These are phyloP conservation scores for Tachina fera DNA, from an alignment of 2,888 invertebrate species.

Conservation along the genomic window DNA sequence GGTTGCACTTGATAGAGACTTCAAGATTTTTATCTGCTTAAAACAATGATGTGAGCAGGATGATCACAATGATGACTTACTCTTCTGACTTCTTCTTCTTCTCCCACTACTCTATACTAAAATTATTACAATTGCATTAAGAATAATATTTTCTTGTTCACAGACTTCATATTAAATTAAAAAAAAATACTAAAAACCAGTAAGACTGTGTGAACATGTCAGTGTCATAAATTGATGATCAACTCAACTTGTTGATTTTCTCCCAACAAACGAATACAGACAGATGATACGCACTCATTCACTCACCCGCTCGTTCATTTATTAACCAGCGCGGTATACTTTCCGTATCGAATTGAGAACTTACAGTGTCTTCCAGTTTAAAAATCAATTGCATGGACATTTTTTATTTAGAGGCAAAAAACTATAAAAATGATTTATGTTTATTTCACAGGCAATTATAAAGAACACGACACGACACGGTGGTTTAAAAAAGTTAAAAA, in stretches of 20 bases:
- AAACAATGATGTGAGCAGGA: slow-evolving; percentile 59
- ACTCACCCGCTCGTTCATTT: background rate
- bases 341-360: slow-evolving; percentile 2
- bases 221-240: slow-evolving; percentile 65
- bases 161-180: background rate
- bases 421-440: slow-evolving; percentile 60
- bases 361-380: background rate
- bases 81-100: slow-evolving; percentile 14
- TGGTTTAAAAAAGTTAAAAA: background rate
- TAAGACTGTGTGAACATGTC: slow-evolving; percentile 50
- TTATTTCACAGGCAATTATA: slow-evolving; percentile 64
- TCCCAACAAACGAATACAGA: slow-evolving; percentile 21
- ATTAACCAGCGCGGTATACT: background rate
- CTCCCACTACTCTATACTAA: background rate
- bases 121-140: slow-evolving; percentile 32
- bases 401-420: slow-evolving; percentile 4
- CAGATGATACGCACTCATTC: background rate
- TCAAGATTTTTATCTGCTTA: slow-evolving; percentile 69
- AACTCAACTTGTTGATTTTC: slow-evolving; percentile 36
- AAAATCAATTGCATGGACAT: slow-evolving; percentile 14
- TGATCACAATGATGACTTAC: slow-evolving; percentile 52
- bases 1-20: slow-evolving; percentile 70
- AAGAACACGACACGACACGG: slow-evolving; percentile 31
- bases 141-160: slow-evolving; percentile 41
- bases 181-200: slow-evolving; percentile 5